Percentiles rank a stretch among this genome's conserved stretches.
These are phyloP conservation scores for Mustelus asterias DNA, from an alignment of 2,113 vertebrate genomes.

Conservation along the genomic window DNA sequence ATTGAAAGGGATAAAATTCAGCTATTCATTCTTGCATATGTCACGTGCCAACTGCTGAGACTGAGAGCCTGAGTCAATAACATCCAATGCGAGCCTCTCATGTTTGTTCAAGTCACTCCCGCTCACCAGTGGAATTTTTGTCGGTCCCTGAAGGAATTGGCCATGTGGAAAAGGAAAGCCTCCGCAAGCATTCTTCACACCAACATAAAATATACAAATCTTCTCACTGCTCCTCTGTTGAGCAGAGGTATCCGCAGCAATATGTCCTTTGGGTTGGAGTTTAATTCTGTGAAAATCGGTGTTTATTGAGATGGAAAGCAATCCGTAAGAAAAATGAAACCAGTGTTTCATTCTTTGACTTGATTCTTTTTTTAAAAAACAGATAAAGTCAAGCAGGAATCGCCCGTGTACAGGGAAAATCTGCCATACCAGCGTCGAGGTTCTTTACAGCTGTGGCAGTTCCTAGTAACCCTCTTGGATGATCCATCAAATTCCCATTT, in stretches of 20 bases:
- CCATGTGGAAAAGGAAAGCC: not conserved
- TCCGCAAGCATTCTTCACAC: not conserved
- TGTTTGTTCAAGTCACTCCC: not conserved
- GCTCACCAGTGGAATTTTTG: slow-evolving; percentile 2
- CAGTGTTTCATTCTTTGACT: not conserved
- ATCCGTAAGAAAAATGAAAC: not conserved
- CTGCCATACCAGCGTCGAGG: slow-evolving; percentile 89
- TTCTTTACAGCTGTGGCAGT: slow-evolving; percentile 96
- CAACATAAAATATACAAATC: not conserved
- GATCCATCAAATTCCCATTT: slow-evolving; percentile 91
- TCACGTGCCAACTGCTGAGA: not conserved
- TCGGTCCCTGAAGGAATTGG: not conserved
- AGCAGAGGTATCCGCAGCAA: not conserved
- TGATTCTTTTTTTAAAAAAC: not conserved
- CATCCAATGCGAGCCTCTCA: not conserved
- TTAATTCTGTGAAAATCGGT: not conserved
- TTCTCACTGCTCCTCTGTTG: not conserved
- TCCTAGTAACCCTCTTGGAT: slow-evolving; percentile 86
- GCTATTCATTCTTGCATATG: not conserved
- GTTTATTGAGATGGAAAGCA: not conserved
- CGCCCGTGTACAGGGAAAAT: slow-evolving; percentile 76
- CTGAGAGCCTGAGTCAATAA: not conserved
- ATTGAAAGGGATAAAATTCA: slow-evolving; percentile 10
- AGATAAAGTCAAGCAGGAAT: slow-evolving; percentile 93
- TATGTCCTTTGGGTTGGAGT: not conserved